Conservation (phyloP, 2,888 invertebrate species). For the Acanthococcus lagerstroemiae region DNA sequence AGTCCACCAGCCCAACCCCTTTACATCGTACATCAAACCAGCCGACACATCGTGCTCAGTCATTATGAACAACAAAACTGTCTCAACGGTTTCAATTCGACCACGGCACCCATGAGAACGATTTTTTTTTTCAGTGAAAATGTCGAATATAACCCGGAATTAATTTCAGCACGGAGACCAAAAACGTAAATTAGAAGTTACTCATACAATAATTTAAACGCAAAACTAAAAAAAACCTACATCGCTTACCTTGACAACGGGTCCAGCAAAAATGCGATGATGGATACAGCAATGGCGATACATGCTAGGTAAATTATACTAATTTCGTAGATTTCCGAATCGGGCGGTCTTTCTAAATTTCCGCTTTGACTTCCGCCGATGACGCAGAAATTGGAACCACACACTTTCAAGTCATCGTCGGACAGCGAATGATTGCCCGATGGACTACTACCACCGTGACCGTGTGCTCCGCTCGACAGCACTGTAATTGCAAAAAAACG, state of each 20-base stretch:
- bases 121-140: too few species aligned
- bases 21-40: too few species aligned
- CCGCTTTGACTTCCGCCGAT: conserved; percentile 57
- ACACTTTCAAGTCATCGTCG: conserved; percentile 47
- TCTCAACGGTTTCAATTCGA: too few species aligned
- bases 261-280: conserved; percentile 81
- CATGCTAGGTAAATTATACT: conserved; percentile 81
- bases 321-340: conserved; percentile 77
- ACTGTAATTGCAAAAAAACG: conserved; percentile 49
- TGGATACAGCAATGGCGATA: conserved; percentile 70
- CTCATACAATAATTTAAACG: not conserved
- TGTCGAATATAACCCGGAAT: too few species aligned
- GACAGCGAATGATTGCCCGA: conserved; percentile 43
- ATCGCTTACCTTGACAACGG: conserved; percentile 66
- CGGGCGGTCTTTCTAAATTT: conserved; percentile 68
- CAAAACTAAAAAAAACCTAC: not conserved
- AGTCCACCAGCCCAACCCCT: too few species aligned
- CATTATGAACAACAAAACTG: too few species aligned
- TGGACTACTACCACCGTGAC: conserved; percentile 48
- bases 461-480: conserved; percentile 66
- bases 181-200: not conserved
- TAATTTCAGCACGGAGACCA: not conserved
- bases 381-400: conserved; percentile 76
- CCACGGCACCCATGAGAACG: too few species aligned
- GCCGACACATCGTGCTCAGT: too few species aligned